Percentiles rank a stretch among this genome's conserved stretches.
Evolutionary conservation across 1,140 invertebrate species (phyloP).

Genomic region (Drepana arcuata): DNA sequence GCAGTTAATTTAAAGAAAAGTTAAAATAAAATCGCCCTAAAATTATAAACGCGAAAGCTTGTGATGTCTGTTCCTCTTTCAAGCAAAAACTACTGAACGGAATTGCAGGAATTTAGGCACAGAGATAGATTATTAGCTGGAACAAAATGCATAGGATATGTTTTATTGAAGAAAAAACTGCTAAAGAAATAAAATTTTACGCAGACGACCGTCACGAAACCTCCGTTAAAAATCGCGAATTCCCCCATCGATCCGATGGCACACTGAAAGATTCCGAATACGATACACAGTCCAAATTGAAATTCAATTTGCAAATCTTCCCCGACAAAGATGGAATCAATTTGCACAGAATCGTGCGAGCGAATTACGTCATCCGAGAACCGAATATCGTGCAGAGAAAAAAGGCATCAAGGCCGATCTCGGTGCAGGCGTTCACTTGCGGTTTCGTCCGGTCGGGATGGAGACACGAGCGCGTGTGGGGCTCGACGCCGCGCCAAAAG

Average conservation of each 20-base stretch:
- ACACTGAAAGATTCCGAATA: slow-evolving; percentile 13
- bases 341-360: slow-evolving; percentile 34
- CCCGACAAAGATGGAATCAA: slow-evolving; percentile 34
- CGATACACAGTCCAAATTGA: slow-evolving; percentile 19
- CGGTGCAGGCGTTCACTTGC: slow-evolving; percentile 57
- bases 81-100: too few species aligned
- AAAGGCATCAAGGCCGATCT: slow-evolving; percentile 40
- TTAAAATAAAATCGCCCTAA: too few species aligned
- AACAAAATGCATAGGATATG: too few species aligned
- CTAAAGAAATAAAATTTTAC: too few species aligned
- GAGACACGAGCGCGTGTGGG: slow-evolving; percentile 12
- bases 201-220: too few species aligned
- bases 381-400: slow-evolving; percentile 45
- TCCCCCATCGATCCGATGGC: background rate
- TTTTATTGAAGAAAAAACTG: too few species aligned
- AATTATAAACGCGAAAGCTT: too few species aligned
- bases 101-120: too few species aligned
- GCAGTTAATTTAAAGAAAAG: too few species aligned
- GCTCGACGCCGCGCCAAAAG: slow-evolving; percentile 37
- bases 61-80: too few species aligned
- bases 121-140: too few species aligned
- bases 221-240: slow-evolving; percentile 7
- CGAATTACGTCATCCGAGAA: slow-evolving; percentile 42
- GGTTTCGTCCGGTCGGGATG: slow-evolving; percentile 36
- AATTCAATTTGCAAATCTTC: slow-evolving; percentile 38